phyloP scores from a whole-genome alignment of 2,113 vertebrate species.

The Chionis minor region DNA sequence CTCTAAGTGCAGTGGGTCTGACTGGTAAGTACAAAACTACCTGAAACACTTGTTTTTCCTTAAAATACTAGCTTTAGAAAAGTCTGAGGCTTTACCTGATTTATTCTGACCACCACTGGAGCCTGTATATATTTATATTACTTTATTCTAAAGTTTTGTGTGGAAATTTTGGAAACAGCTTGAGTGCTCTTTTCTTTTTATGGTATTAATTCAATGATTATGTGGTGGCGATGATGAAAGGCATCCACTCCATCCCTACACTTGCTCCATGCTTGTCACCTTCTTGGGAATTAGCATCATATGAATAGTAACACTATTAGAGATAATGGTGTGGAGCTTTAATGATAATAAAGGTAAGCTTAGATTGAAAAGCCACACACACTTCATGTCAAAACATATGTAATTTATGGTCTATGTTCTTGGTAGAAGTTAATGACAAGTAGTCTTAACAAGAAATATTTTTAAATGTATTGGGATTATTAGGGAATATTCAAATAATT shows the following conservation, averaged over 20 bases:
- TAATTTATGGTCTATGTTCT: not conserved
- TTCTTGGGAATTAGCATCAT: not conserved
- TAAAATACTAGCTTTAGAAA: not conserved
- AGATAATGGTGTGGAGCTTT: not conserved
- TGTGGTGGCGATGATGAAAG: not conserved
- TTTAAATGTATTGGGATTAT: not conserved
- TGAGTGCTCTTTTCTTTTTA: not conserved
- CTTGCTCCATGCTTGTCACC: not conserved
- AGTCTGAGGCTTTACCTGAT: not conserved
- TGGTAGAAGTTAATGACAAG: not conserved
- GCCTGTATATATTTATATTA: not conserved
- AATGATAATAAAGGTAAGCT: not conserved
- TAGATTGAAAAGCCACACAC: not conserved
- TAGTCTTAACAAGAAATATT: not conserved
- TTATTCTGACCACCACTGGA: not conserved
- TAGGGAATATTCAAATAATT: not conserved
- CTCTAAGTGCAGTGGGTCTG: slow-evolving; percentile 20
- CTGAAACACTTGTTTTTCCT: not conserved
- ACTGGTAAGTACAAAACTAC: slow-evolving; percentile 62
- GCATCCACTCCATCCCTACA: not conserved
- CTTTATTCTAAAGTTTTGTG: not conserved
- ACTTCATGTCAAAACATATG: not conserved
- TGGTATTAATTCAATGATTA: not conserved
- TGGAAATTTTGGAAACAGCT: not conserved
- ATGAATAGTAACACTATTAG: not conserved